Evolutionary conservation across 1,140 invertebrate genomes (phyloP), one percentile per base, ranked within the genome.

Genomic region (Rhizoglyphus robini): DNA sequence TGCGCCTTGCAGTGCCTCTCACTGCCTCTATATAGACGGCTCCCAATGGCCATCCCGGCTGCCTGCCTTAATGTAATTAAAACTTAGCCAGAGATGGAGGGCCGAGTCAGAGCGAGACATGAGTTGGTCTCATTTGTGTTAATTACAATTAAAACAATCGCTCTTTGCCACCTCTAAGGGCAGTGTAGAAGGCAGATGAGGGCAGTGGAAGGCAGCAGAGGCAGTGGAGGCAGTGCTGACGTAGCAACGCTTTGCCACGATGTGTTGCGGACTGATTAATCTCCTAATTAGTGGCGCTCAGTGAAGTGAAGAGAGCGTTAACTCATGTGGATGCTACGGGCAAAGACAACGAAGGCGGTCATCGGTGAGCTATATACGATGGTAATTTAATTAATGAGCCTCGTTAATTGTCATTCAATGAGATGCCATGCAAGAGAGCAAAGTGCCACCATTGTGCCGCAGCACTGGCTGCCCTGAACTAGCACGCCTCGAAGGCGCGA

Each of bases 81-180:
- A 41, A 41, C 36, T 32, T 8, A 25, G 15, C 8, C 51, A 8
- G 20, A 8, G 8, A 32, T 8, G 20, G 51, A 11, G 51, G 51
- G 51, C 51, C 15, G 51, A 54, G 20, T 8, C 51, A 20, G 23
- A n/a, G n/a, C n/a, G 41, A 15, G 8, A 32, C 51, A 11, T 54
- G 23, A 25, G 15, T 20, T 54, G 8, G 8, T 54, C 51, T 20
- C 20, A 54, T 54, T 54, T 54, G 8, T 5, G 51, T 32, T 54
- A 54, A 54, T 54, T 54, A 20, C 23, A 27, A 54, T 54, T 54
- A 54, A 54, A 54, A 54, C 51, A 54, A 54, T 54, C 23, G 8
- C 8, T 54, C 51, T 41, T 41, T 41, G 36, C 36, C 36, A 41
- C 36, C 36, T 41, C 36, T 8, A 41, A 41, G 36, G 36, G 8